Evolutionary conservation across 2,888 invertebrate genomes (phyloP), one percentile per base, ranked within the genome.

Genomic region (Argyra leucocephala): DNA sequence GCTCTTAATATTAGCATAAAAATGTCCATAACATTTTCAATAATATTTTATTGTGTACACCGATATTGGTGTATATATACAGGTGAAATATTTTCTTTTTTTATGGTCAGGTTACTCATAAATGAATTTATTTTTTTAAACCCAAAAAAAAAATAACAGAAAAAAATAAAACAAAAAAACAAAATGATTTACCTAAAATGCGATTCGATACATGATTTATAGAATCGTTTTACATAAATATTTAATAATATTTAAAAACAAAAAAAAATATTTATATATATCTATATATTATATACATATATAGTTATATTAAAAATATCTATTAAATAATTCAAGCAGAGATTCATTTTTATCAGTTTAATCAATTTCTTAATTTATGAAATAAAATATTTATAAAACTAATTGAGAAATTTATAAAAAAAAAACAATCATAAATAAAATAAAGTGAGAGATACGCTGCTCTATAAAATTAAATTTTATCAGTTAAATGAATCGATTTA

Each of bases 301-400:
- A 31, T 31, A 31, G 1, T 6, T 31, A 31, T 31, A 31, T 31
- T 31, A 10, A 10, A 31, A 31, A 31, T 31, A 48, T 48, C 5
- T 48, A 48, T 48, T 48, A 48, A 48, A 48, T 48, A 48, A 15
- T 48, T 48, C 18, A 12, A 48, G 18, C 18, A 48, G 9, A 31
- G 10, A 48, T 12, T 15, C 18, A 18, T 48, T 48, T 48, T 48
- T 48, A 48, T 48, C 48, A 12, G 5, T 48, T 48, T 48, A 48
- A 48, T 48, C 48, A 48, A 48, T 48, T 48, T 48, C 48, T 48
- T 48, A 48, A 48, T 48, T 48, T 48, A 48, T 48, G 12, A 48
- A 48, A 48, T 48, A 48, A 48, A 48, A 48, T 48, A 48, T 48
- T 48, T 48, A 48, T 48, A 48, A 48, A 48, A 48, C 48, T 48